These are phyloP conservation scores for Lepidochrysops patricia DNA, from an alignment of 2,888 invertebrate genomes.

Conservation along the genomic window DNA sequence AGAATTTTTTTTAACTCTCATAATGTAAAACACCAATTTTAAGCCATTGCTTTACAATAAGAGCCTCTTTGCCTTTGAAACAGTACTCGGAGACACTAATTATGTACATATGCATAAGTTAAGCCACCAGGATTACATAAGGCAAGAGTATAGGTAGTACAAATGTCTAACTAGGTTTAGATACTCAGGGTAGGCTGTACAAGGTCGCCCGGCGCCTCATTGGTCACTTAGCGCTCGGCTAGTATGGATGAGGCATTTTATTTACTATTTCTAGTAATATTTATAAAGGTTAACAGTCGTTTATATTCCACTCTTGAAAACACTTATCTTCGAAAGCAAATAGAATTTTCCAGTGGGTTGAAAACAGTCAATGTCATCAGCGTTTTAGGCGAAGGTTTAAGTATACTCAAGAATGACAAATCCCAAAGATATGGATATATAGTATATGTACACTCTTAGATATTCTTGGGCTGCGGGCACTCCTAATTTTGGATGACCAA, in stretches of 20 bases:
- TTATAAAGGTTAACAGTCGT: not conserved
- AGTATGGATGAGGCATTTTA: conserved; percentile 36
- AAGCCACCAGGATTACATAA: conserved; percentile 16
- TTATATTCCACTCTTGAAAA: not conserved
- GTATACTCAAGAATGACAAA: too few species aligned
- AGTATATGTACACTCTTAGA: too few species aligned
- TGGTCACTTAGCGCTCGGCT: conserved; percentile 42
- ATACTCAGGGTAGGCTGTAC: conserved; percentile 45
- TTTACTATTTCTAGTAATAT: not conserved
- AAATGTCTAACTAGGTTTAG: conserved; percentile 40
- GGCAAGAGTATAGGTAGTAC: conserved; percentile 15
- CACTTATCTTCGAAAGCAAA: not conserved
- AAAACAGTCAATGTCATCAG: not conserved
- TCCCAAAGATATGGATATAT: too few species aligned
- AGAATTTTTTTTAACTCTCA: too few species aligned
- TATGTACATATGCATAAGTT: conserved; percentile 16
- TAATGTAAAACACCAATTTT: too few species aligned
- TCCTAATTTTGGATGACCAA: too few species aligned
- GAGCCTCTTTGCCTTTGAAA: not conserved
- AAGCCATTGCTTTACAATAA: not conserved
- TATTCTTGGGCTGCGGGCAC: too few species aligned
- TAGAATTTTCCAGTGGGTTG: not conserved
- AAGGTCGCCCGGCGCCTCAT: conserved; percentile 69
- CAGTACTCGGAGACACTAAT: not conserved
- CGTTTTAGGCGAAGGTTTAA: not conserved